A percentile compares a stretch with the other conserved stretches of the same genome.
phyloP scores from a whole-genome alignment of 2,888 invertebrate genomes.

The Lacanobia wlatinum region DNA sequence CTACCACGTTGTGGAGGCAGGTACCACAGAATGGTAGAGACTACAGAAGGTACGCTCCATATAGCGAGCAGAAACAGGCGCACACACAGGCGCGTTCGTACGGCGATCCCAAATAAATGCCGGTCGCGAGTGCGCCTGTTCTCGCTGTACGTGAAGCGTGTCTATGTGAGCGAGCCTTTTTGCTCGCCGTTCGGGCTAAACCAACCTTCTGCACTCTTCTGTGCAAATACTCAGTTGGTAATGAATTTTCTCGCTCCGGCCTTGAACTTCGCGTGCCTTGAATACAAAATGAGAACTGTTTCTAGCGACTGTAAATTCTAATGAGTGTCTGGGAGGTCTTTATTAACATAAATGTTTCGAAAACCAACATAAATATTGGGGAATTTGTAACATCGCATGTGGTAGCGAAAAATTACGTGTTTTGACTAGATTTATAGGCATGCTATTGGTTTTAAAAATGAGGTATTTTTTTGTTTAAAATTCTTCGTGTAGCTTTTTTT shows the following conservation, averaged over 20 bases:
- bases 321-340: constrained; percentile 68
- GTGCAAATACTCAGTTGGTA: constrained; percentile 57
- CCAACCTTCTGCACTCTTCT: constrained; percentile 29
- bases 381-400: constrained; percentile 51
- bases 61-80: neutral
- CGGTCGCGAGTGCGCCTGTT: constrained; percentile 10
- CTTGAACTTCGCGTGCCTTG: constrained; percentile 68
- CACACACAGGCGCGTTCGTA: neutral
- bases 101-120: neutral
- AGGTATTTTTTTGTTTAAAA: constrained; percentile 9
- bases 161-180: constrained; percentile 8
- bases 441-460: constrained; percentile 9
- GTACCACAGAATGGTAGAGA: neutral
- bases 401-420: constrained; percentile 48
- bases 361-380: constrained; percentile 60
- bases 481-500: neutral
- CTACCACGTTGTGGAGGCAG: constrained; percentile 30
- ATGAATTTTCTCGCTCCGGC: constrained; percentile 67
- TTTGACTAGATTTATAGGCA: constrained; percentile 34
- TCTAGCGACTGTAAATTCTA: constrained; percentile 67
- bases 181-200: neutral
- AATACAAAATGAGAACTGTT: constrained; percentile 65
- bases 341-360: constrained; percentile 64
- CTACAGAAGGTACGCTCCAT: constrained; percentile 7
- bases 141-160: neutral